Evolutionary conservation across 2,797 vertebrate species (phyloP), one percentile per base, ranked within the genome.

Genomic region (Cryptoblepharus egeriae): DNA sequence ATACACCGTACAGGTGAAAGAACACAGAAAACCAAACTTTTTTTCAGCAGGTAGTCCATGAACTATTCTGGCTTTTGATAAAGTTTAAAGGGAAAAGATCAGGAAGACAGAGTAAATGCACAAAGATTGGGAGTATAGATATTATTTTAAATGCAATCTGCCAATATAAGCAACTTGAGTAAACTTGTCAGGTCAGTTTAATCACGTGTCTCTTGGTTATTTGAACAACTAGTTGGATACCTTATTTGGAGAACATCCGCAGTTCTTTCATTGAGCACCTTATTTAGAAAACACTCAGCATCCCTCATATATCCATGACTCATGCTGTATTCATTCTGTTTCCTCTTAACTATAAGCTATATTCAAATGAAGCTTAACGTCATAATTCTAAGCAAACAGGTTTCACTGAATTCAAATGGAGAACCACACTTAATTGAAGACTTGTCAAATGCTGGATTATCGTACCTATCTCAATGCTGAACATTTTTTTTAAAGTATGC

Each of bases 201-300:
- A 74, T 24, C 39, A 58, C 13, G 32, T 74, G 58, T 84, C 61
- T 60, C 61, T 22, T 79, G 15, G 35, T n/a, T 57, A 39, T 74
- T 81, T 58, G 35, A 74, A 42, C 9, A 74, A 39, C 71, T 58
- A 49, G 52, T 37, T 60, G 58, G 22, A 72, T 67, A 74, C 76
- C 82, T 79, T 84, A 79, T 79, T 84, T 79, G 82, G 82, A 67
- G 60, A 79, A 68, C 71, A 37, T 32, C 61, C n/a, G n/a, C 18
- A 67, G 58, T 79, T 83, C 76, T 79, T 79, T 79, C 55, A 24
- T 35, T 79, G 52, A 75, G 52, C 77, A 79, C 82, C 77, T 84
- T 84, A 79, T 79, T 84, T 79, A 84, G 82, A 84, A 79, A 79
- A 79, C 55, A 75, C 71, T 82, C 80, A 58, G 52, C 77, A 84